Conservation (phyloP, 2,888 invertebrate species). For the Hydraecia micacea region DNA sequence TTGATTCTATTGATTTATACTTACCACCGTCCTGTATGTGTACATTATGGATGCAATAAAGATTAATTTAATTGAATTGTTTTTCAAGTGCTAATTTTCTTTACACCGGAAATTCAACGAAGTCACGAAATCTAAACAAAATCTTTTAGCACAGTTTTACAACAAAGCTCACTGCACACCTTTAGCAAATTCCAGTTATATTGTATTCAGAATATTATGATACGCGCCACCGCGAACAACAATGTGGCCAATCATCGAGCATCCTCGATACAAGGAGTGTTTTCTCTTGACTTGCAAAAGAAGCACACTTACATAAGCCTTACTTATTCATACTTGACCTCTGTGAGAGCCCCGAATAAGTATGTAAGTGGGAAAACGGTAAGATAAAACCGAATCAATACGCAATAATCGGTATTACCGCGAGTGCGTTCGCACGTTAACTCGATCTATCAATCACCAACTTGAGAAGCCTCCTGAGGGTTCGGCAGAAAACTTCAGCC, state of each 20-base stretch:
- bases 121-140: not conserved
- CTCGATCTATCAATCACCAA: slow-evolving; percentile 66
- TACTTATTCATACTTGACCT: slow-evolving; percentile 59
- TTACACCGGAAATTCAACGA: not conserved
- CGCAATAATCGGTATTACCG: slow-evolving; percentile 59
- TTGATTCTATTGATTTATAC: not conserved
- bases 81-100: slow-evolving; percentile 6
- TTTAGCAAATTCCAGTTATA: not conserved
- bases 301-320: slow-evolving; percentile 49
- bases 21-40: not conserved
- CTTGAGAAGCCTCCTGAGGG: slow-evolving; percentile 42
- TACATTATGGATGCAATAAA: too few relatives aligned
- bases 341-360: too few relatives aligned
- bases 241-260: slow-evolving; percentile 54
- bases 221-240: slow-evolving; percentile 22
- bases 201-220: slow-evolving; percentile 23
- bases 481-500: slow-evolving; percentile 49
- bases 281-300: slow-evolving; percentile 51
- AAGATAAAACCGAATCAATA: slow-evolving; percentile 62
- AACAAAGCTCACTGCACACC: not conserved
- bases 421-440: slow-evolving; percentile 61
- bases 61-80: too few relatives aligned
- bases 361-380: slow-evolving; percentile 48
- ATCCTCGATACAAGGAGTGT: slow-evolving; percentile 44
- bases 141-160: not conserved